Evolutionary conservation across 2,113 vertebrate genomes (phyloP), one percentile per base, ranked within the genome.

Genomic region (Alces alces): DNA sequence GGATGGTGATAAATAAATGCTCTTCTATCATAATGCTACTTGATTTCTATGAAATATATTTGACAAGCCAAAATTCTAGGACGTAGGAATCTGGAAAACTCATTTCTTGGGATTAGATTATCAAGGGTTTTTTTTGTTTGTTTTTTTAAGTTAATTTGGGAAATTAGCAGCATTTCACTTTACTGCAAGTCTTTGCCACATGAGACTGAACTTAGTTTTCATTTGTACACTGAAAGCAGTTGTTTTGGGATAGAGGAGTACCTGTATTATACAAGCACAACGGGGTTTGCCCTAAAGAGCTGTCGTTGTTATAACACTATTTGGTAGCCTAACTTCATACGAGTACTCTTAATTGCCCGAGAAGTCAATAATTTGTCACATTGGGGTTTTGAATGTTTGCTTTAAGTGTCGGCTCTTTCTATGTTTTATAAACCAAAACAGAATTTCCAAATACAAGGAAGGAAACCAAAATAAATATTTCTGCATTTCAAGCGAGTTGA

Each of bases 401-500:
- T 98, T 98, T 98, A 92, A 98, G 98, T 99, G 98, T 99, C 98
- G 98, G 98, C 98, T 98, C 96, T 99, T 99, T 99, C 98, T 99
- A 99, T 99, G 98, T 99, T 99, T 99, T 99, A 99, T 99, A 99
- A 99, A 99, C 99, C 98, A 99, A 99, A 99, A 99, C 96, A 98
- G 92, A 98, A 98, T 99, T 99, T 99, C 98, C 98, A 98, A 99
- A 99, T 98, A 98, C 98, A 98, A 98, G 99, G 98, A 99, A 99
- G 98, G 99, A 99, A 99, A 99, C 98, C 98, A 99, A 99, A 99
- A 99, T 99, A 98, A 99, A 99, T 98, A 98, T 98, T 99, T 99
- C 98, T 98, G 98, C 98, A 98, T 99, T 99, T 99, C 98, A 98
- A 43, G 60, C 54, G 52, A 36, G 60, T 73, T 73, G 57, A 33